These are phyloP conservation scores for Sipha flava DNA, from an alignment of 1,140 invertebrate species.

Conservation along the genomic window DNA sequence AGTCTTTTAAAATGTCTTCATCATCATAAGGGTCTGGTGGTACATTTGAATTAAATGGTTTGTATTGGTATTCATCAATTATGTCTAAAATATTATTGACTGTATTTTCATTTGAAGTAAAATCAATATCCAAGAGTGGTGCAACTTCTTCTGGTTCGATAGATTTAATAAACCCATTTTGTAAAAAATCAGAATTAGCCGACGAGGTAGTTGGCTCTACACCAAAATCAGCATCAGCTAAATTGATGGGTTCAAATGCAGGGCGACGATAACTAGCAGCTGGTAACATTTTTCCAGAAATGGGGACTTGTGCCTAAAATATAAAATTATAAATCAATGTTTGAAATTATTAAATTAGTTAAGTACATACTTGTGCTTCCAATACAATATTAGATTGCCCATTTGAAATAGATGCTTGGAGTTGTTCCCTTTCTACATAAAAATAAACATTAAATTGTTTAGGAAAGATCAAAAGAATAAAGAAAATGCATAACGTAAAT, in stretches of 20 bases:
- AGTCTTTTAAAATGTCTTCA: background rate
- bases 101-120: background rate
- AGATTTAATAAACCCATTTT: constrained; percentile 3
- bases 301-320: constrained; percentile 1
- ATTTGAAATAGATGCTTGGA: constrained; percentile 5
- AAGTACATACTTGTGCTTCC: background rate
- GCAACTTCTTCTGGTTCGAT: constrained; percentile 1
- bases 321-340: background rate
- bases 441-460: background rate
- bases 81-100: background rate
- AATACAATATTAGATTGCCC: background rate
- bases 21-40: background rate
- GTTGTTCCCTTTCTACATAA: background rate
- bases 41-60: background rate
- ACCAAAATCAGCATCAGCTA: constrained; percentile 42
- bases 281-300: constrained; percentile 25
- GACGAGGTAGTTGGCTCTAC: constrained; percentile 33
- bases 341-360: background rate
- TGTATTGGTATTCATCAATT: background rate
- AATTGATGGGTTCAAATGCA: constrained; percentile 41
- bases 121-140: constrained; percentile 7
- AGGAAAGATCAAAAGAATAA: background rate
- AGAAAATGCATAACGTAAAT: background rate
- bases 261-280: constrained; percentile 39
- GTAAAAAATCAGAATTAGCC: constrained; percentile 15